Conservation (phyloP, 2,888 invertebrate species). For the Oscheius myriophilus region DNA sequence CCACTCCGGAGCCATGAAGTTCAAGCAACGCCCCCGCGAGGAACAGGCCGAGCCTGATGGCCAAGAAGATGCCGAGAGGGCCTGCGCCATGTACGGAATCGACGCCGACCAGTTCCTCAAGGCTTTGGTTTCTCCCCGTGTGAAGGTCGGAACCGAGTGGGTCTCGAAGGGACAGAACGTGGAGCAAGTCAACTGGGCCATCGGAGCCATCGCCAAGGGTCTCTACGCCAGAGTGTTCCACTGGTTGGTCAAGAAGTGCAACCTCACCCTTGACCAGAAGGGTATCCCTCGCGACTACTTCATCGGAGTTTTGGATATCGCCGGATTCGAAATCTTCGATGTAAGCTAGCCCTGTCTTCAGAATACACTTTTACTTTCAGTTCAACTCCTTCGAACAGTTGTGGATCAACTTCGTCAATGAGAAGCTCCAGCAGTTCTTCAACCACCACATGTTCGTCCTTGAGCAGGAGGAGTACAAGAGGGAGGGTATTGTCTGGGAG, state of each 20-base stretch:
- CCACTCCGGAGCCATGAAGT: conserved; percentile 99
- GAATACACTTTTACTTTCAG: conserved; percentile 52
- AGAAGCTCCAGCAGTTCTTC: conserved; percentile 75
- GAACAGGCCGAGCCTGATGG: conserved; percentile 89
- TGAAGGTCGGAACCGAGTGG: conserved; percentile 74
- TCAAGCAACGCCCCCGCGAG: conserved; percentile 99
- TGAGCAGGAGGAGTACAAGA: conserved; percentile 71
- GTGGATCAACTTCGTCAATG: conserved; percentile 76
- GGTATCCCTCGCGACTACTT: conserved; percentile 68
- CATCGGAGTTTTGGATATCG: conserved; percentile 73
- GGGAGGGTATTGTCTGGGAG: conserved; percentile 86
- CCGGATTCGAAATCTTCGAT: conserved; percentile 75
- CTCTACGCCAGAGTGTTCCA: conserved; percentile 74
- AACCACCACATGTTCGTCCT: conserved; percentile 76
- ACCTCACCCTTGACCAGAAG: conserved; percentile 82
- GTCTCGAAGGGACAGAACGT: conserved; percentile 75
- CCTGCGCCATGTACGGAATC: conserved; percentile 62
- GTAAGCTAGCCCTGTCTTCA: conserved; percentile 37
- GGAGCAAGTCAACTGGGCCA: conserved; percentile 72
- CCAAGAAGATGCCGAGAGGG: conserved; percentile 76
- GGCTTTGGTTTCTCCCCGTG: conserved; percentile 73
- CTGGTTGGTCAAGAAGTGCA: conserved; percentile 98
- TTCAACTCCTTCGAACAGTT: conserved; percentile 75
- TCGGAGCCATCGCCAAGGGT: conserved; percentile 73
- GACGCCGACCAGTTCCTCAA: conserved; percentile 70